Evolutionary conservation across 2,888 invertebrate species (phyloP).

Genomic region (Hirudinaria manillensis): DNA sequence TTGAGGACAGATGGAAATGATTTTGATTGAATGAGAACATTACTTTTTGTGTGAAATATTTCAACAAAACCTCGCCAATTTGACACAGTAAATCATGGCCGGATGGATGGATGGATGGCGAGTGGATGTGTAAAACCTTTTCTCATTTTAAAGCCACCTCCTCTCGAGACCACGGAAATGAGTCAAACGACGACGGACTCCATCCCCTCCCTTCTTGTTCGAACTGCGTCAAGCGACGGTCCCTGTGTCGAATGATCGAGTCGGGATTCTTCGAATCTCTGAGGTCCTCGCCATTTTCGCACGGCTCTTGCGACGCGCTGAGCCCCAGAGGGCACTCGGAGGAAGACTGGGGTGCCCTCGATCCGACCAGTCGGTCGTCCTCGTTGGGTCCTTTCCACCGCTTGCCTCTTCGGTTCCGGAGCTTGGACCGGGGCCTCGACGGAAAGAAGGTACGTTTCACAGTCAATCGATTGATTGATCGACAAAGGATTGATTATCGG

Average conservation of each 20-base stretch:
- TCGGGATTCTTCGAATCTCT: slow-evolving; percentile 21
- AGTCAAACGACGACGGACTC: not conserved
- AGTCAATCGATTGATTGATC: no score
- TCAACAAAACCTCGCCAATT: no score
- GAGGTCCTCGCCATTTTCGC: not conserved
- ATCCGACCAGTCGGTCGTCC: not conserved
- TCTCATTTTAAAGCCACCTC: no score
- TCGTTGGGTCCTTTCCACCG: not conserved
- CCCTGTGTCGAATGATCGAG: slow-evolving; percentile 10
- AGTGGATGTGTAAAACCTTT: no score
- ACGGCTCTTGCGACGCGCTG: not conserved
- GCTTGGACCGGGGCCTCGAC: no score
- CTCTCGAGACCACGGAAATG: not conserved
- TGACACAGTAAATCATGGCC: no score
- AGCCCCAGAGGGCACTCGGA: not conserved
- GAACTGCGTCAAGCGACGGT: slow-evolving; percentile 6
- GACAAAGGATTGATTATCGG: not conserved
- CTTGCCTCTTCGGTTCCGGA: no score
- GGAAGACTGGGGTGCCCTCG: not conserved
- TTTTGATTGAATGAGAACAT: no score
- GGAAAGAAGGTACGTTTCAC: no score
- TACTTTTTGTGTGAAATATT: no score
- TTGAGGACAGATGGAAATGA: no score
- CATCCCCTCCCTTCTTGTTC: not conserved
- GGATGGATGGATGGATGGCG: no score